Percentiles rank a stretch among this genome's conserved stretches.
Evolutionary conservation across 2,113 vertebrate species (phyloP).

Genomic region (Terrapene triunguis): DNA sequence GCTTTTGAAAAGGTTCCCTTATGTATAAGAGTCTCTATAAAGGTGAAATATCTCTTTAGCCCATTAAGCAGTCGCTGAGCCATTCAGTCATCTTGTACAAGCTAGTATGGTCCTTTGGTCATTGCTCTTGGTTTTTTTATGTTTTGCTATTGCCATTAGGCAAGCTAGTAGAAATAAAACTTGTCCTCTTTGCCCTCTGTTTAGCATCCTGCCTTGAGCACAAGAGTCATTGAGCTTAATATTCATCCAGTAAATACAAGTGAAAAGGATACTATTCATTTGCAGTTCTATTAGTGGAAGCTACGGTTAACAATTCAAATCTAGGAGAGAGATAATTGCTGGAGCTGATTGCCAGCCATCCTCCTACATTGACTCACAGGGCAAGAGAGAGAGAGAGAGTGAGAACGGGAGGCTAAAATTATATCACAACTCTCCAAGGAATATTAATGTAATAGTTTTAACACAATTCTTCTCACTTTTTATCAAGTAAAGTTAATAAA

Average conservation of each 20-base stretch:
- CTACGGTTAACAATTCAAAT: conserved; percentile 71
- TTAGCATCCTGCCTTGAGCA: conserved; percentile 16
- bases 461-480: conserved; percentile 61
- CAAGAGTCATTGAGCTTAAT: conserved; percentile 31
- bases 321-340: conserved; percentile 73
- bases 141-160: not conserved
- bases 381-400: conserved; percentile 46
- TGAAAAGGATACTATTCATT: conserved; percentile 70
- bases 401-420: conserved; percentile 75
- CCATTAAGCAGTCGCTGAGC: rapidly evolving
- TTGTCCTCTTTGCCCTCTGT: conserved; percentile 72
- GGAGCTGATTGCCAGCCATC: conserved; percentile 75
- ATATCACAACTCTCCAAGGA: conserved; percentile 59
- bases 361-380: conserved; percentile 76
- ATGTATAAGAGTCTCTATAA: not conserved
- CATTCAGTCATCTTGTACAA: not conserved
- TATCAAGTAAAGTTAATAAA: conserved; percentile 62
- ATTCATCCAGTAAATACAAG: conserved; percentile 54
- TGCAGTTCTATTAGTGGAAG: conserved; percentile 74
- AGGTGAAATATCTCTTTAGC: not conserved
- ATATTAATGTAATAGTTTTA: conserved; percentile 76
- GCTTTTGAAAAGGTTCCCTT: not conserved
- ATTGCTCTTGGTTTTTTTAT: not conserved
- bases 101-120: not conserved
- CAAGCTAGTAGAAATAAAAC: not conserved